These are phyloP conservation scores for Xenops minutus DNA, from an alignment of 2,797 vertebrate genomes.

Conservation along the genomic window DNA sequence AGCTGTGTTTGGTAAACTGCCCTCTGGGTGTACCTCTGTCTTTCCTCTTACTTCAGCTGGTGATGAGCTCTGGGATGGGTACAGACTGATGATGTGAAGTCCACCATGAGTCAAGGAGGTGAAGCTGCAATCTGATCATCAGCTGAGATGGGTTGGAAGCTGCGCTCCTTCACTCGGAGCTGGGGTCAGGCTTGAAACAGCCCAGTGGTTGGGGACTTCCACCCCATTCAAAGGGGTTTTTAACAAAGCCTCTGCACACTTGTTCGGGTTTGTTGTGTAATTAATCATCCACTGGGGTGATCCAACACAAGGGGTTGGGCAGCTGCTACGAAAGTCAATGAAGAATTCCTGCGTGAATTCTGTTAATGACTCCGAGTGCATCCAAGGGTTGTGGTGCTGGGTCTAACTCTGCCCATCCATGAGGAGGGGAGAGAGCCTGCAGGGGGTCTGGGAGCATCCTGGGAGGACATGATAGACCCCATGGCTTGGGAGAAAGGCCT, in stretches of 20 bases:
- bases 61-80: neutral
- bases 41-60: neutral
- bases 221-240: neutral
- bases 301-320: neutral
- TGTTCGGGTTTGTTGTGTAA: neutral
- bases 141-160: neutral
- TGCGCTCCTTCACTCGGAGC: neutral
- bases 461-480: neutral
- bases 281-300: neutral
- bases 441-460: neutral
- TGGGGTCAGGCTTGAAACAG: neutral
- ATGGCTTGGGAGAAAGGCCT: neutral
- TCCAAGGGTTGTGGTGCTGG: neutral
- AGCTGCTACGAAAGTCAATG: slow-evolving; percentile 21
- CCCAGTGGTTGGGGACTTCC: neutral
- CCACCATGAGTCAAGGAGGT: slow-evolving; percentile 26
- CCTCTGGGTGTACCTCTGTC: neutral
- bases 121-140: neutral
- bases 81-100: slow-evolving; percentile 5
- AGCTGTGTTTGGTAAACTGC: neutral
- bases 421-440: neutral
- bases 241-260: neutral
- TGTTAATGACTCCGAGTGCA: neutral
- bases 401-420: neutral
- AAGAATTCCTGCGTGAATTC: neutral